Percentiles rank a stretch among this genome's conserved stretches.
These are phyloP conservation scores for Folsomia manolachei DNA, from an alignment of 2,888 invertebrate species.

Conservation along the genomic window DNA sequence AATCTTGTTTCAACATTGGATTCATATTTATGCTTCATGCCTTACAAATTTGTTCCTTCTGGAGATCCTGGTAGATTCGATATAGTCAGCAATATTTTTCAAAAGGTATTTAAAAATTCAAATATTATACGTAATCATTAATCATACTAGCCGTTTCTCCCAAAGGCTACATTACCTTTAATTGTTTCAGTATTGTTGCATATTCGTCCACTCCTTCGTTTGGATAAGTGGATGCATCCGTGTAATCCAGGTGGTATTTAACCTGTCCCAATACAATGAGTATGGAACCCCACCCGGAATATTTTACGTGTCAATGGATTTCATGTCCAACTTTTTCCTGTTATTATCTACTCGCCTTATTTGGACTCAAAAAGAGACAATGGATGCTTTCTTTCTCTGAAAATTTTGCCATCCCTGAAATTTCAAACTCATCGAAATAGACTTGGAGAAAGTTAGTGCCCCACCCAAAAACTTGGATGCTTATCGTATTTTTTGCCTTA, in stretches of 20 bases:
- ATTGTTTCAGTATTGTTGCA: background rate
- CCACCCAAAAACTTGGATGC: background rate
- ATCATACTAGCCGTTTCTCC: too few relatives aligned
- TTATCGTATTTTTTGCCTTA: background rate
- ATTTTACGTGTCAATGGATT: background rate
- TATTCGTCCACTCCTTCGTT: background rate
- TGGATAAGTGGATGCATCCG: background rate
- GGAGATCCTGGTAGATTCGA: background rate
- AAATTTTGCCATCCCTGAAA: background rate
- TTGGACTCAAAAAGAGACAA: background rate
- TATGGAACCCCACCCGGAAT: background rate
- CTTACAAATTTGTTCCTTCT: background rate
- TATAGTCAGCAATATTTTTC: background rate
- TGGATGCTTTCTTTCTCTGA: background rate
- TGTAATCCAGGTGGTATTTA: background rate
- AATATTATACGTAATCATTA: too few relatives aligned
- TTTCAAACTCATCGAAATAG: background rate
- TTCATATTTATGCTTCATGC: background rate
- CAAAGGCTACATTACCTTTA: too few relatives aligned
- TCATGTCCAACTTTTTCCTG: background rate
- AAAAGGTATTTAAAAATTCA: background rate
- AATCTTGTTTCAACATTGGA: background rate
- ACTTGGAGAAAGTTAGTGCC: background rate
- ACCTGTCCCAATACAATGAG: background rate
- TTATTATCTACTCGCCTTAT: background rate